phyloP scores from a whole-genome alignment of 1,140 invertebrate species.

The Thrips palmi region DNA sequence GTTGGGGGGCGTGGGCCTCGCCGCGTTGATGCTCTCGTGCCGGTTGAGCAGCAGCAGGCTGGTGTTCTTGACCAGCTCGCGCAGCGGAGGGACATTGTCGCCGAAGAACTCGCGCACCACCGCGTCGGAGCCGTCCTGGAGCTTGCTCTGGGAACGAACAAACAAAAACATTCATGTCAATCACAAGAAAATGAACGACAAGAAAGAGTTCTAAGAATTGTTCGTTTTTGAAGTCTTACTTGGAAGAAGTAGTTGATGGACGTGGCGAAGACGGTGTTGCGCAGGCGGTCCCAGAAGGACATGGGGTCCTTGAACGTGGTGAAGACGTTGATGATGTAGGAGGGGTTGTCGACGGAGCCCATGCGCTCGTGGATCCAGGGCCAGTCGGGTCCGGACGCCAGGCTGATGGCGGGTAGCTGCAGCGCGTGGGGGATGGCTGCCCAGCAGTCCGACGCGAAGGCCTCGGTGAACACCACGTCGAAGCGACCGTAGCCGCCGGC shows the following conservation, averaged over 20 bases:
- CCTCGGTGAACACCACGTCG: slow-evolving; percentile 15
- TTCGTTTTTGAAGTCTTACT: slow-evolving; percentile 1
- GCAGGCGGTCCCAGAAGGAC: slow-evolving; percentile 24
- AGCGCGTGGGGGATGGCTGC: slow-evolving; percentile 15
- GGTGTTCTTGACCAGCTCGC: slow-evolving; percentile 22
- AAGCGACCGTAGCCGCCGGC: slow-evolving; percentile 10
- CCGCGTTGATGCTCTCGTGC: slow-evolving; percentile 19
- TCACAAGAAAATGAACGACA: not conserved
- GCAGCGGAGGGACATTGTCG: slow-evolving; percentile 21
- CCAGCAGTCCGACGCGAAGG: slow-evolving; percentile 17
- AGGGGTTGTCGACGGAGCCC: not conserved
- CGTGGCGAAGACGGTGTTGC: slow-evolving; percentile 6
- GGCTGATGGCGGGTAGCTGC: slow-evolving; percentile 14
- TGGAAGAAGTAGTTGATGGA: not conserved
- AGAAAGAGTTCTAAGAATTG: not conserved
- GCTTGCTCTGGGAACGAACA: slow-evolving; percentile 2
- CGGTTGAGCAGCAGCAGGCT: slow-evolving; percentile 23
- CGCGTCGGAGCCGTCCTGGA: slow-evolving; percentile 11
- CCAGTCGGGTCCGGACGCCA: slow-evolving; percentile 15
- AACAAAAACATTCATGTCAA: not conserved
- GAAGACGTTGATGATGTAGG: not conserved
- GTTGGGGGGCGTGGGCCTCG: slow-evolving; percentile 20
- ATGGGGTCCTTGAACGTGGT: slow-evolving; percentile 25
- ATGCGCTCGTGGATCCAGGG: no score
- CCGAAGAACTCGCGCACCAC: slow-evolving; percentile 25